Evolutionary conservation across 2,113 vertebrate species (phyloP).

Genomic region (Muntiacus muntjak): DNA sequence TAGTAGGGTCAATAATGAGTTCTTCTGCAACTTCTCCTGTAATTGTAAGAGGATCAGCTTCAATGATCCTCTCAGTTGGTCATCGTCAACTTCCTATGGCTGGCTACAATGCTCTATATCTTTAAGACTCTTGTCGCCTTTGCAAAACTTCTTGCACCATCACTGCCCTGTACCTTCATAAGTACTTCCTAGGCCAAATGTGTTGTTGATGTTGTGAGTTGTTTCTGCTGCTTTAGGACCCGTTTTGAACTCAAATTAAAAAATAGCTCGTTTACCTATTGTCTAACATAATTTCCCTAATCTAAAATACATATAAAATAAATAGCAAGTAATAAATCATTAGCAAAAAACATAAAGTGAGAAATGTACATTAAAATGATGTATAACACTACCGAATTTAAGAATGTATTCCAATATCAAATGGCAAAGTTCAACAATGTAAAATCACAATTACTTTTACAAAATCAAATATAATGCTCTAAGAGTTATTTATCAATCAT

Average conservation of each 20-base stretch:
- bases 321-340: background rate
- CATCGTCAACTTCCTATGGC: rapidly evolving
- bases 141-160: background rate
- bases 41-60: background rate
- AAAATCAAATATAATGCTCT: background rate
- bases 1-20: background rate
- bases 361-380: background rate
- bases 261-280: background rate
- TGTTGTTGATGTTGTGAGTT: background rate
- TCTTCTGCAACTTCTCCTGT: background rate
- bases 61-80: background rate
- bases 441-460: background rate
- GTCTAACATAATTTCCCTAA: background rate
- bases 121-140: background rate
- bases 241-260: background rate
- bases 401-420: background rate
- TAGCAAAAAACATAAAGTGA: background rate
- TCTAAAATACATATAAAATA: background rate
- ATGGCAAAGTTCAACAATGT: background rate
- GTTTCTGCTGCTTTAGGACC: background rate
- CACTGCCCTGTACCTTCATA: background rate
- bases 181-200: background rate
- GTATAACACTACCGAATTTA: background rate
- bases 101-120: background rate
- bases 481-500: background rate